phyloP scores from a whole-genome alignment of 2,113 vertebrate genomes.

The Prochilodus magdalenae region DNA sequence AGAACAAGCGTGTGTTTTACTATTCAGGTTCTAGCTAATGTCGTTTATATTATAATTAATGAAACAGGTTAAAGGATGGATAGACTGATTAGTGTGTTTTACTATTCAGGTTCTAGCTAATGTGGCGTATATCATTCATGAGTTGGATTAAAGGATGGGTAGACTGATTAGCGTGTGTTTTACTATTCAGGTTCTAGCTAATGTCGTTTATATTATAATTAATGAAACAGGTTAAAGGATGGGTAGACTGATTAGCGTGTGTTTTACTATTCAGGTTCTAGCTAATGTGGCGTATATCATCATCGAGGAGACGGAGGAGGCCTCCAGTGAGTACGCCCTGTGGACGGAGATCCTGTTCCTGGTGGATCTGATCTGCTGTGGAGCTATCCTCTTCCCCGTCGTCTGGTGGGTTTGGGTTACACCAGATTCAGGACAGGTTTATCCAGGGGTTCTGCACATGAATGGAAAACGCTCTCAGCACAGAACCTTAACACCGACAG shows the following conservation, averaged over 20 bases:
- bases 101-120: no score
- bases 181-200: slow-evolving; percentile 80
- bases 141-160: background rate
- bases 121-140: no score
- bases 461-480: no score
- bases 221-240: background rate
- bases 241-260: background rate
- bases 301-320: slow-evolving; percentile 84
- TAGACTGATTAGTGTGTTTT: no score
- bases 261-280: slow-evolving; percentile 74
- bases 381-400: slow-evolving; percentile 85
- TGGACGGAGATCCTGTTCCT: slow-evolving; percentile 88
- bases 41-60: slow-evolving; percentile 85
- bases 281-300: slow-evolving; percentile 86
- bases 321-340: slow-evolving; percentile 80
- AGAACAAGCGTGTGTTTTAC: background rate
- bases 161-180: background rate
- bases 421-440: no score
- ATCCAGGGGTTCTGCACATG: no score
- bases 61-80: slow-evolving; percentile 67
- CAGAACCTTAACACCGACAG: no score
- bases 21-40: slow-evolving; percentile 83
- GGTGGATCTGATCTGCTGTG: slow-evolving; percentile 86
- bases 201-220: slow-evolving; percentile 85
- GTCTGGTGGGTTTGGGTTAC: slow-evolving; percentile 80